Evolutionary conservation across 2,888 invertebrate species (phyloP), one percentile per base, ranked within the genome.

Genomic region (Caenorhabditis sp.): DNA sequence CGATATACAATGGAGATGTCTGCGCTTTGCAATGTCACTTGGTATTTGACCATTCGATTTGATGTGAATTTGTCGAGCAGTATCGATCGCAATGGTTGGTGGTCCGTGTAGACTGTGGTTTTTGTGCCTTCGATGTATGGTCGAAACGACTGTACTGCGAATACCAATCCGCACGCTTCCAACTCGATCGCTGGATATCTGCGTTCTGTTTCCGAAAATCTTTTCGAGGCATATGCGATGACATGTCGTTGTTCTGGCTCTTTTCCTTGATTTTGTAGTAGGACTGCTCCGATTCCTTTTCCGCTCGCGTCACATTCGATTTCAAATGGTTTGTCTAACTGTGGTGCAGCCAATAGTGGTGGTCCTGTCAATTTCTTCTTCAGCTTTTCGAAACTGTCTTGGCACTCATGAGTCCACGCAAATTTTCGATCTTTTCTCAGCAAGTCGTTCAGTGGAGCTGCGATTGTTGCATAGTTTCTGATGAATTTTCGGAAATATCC

Each of bases 1-100:
- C 83, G 59, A 43, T 82, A 78, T 6, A 37, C 55, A 3, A 83
- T 76, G 14, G 57, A 27, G 12, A 83, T 27, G 43, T 79, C 59
- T 58, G 23, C 72, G 50, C 64, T 69, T 50, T 62, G 61, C 8
- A 76, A 36, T 4, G 62, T 55, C 1, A 73, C 26, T 43, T 73
- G 69, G 50, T 62, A 75, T 21, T 66, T 64, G 12, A 65, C 64
- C 19, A 77, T n/a, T 43, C 75, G 26, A 54, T 65, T 68, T 1
- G 43, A 8, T 19, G 67, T 10, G 12, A 70, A 59, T 17, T 50
- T 50, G 8, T 65, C 17, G 14, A 27, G 21, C 8, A 76, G 57
- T 1, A 76, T 54, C 1, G 69, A 6, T 14, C 19, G 58, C 14
- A 76, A 51, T 12, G 72, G 76, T 1, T 49, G 8, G 36, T 76